These are phyloP conservation scores for Drosophila repleta DNA, from an alignment of 1,140 invertebrate species.

Conservation along the genomic window DNA sequence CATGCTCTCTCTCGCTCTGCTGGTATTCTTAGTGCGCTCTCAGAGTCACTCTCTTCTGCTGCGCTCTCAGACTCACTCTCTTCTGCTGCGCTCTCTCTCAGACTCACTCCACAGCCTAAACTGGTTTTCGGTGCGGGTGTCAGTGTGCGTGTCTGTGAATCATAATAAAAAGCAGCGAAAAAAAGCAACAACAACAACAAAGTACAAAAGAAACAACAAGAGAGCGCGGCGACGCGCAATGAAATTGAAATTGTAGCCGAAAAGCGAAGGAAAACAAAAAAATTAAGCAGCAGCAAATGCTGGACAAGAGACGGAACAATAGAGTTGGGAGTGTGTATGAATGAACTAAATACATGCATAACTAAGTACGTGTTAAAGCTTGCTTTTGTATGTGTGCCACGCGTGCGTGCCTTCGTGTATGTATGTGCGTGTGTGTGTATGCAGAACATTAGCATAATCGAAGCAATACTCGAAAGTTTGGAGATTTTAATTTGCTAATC, in stretches of 20 bases:
- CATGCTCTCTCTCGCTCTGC: constrained; percentile 19
- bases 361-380: neutral
- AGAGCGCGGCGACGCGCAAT: constrained; percentile 53
- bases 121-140: constrained; percentile 58
- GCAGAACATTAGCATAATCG: constrained; percentile 5
- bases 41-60: constrained; percentile 8
- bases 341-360: constrained; percentile 25
- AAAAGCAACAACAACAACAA: no score
- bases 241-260: constrained; percentile 77
- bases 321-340: constrained; percentile 20
- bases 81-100: constrained; percentile 12
- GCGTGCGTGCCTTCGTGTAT: constrained; percentile 14
- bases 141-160: constrained; percentile 64
- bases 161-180: constrained; percentile 68
- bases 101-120: constrained; percentile 27
- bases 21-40: neutral
- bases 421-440: neutral
- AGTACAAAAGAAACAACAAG: constrained; percentile 33
- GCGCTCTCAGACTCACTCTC: constrained; percentile 2
- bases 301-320: constrained; percentile 49
- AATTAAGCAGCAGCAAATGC: neutral
- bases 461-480: neutral
- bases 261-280: constrained; percentile 24
- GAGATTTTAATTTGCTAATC: no score
- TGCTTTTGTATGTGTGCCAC: neutral